phyloP scores from a whole-genome alignment of 2,113 vertebrate genomes.

The Mugil cephalus region DNA sequence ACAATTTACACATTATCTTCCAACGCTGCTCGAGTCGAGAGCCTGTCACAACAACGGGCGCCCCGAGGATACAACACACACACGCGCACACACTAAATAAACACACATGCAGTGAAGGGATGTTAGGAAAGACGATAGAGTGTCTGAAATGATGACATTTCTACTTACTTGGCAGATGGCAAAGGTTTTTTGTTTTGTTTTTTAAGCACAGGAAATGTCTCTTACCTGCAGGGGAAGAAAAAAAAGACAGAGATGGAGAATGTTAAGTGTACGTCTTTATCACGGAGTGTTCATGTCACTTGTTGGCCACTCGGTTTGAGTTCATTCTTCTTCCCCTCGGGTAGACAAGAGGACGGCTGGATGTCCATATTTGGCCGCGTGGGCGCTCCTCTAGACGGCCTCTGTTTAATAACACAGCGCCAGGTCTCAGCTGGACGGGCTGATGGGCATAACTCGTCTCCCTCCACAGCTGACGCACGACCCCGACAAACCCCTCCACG shows the following conservation, averaged over 20 bases:
- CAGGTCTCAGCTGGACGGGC: constrained; percentile 66
- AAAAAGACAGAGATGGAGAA: constrained; percentile 41
- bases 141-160: constrained; percentile 53
- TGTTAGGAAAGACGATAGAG: constrained; percentile 21
- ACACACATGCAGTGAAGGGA: constrained; percentile 13
- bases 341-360: constrained; percentile 47
- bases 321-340: constrained; percentile 26
- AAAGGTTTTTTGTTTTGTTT: constrained; percentile 16
- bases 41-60: constrained; percentile 82
- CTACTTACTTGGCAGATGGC: constrained; percentile 74
- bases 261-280: constrained; percentile 42
- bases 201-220: constrained; percentile 52
- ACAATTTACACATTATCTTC: constrained; percentile 69
- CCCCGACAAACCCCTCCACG: constrained; percentile 5
- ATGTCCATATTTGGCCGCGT: constrained; percentile 82
- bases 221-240: constrained; percentile 81
- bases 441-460: constrained; percentile 39
- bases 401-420: constrained; percentile 76
- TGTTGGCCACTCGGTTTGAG: constrained; percentile 32
- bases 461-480: constrained; percentile 16
- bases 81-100: constrained; percentile 9
- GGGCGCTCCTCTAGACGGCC: constrained; percentile 50
- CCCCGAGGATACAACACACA: constrained; percentile 58
- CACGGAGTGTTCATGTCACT: constrained; percentile 46
- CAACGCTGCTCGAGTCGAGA: constrained; percentile 60